Base-by-base conservation (phyloP, 2,888 invertebrate species). In the Orchestes rusci region DNA sequence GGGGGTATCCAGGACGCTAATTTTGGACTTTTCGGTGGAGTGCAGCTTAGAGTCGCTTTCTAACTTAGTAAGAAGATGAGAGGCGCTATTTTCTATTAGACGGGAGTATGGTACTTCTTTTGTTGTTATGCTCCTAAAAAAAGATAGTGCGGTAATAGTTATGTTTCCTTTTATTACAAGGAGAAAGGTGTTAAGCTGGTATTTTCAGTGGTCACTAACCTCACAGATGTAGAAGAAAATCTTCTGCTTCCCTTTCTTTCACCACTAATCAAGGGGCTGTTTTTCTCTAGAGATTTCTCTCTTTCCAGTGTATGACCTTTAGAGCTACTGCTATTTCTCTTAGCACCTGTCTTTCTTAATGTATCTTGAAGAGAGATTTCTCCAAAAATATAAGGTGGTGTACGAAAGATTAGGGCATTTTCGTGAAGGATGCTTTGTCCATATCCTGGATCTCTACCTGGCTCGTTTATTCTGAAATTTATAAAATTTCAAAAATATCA, bases 381-480 rank as follows among this genome's bases (percentile, higher is more conserved):
- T 57, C 84, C 76, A 29, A 82, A 75, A 55, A 85, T 86, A 59
- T 91, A 91, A 0, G 91, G 91, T 0, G 90, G 88, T 1, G 91
- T 90, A 56, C 92, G 87, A 65, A 95, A 93, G 33, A 94, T 84
- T 5, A 94, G 70, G 64, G 90, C 83, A 19, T 84, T 82, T 43
- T 86, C 79, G 62, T 93, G 90, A 16, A 96, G 70, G 56, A 96
- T 80, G 62, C 94, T 95, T 68, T 96, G 94, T 0, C 94, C 95
- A 63, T 90, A 96, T 0, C 93, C 94, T 56, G 82, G 88, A 63
- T 92, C 92, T 56, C 83, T 83, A 2, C 82, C 81, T 16, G 77
- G 73, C 36, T 84, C 83, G 59, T 88, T 83, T 20, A 84, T 77
- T 57, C 82, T 81, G 47, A 7, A 66, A 30, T 13, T 30, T 30